phyloP scores from a whole-genome alignment of 2,888 invertebrate species.

The Hirtodrosophila trivittata region DNA sequence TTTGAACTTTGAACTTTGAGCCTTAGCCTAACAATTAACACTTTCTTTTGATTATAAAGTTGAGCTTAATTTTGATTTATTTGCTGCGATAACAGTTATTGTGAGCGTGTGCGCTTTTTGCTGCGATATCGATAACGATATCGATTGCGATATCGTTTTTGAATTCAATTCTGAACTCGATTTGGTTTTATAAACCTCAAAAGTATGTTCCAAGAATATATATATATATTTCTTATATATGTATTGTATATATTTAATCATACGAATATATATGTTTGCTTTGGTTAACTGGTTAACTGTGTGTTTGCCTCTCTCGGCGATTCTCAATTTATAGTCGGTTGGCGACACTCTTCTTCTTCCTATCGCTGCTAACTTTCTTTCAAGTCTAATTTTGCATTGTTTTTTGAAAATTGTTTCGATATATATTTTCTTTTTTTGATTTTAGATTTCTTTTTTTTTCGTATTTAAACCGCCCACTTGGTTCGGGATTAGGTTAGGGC shows the following conservation, averaged over 20 bases:
- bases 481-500: slow-evolving; percentile 44
- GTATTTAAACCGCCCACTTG: slow-evolving; percentile 66
- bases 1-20: slow-evolving; percentile 20
- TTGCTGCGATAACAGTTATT: slow-evolving; percentile 51
- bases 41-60: slow-evolving; percentile 25
- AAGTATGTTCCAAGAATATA: slow-evolving; percentile 66
- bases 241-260: slow-evolving; percentile 28
- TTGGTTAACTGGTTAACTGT: slow-evolving; percentile 25
- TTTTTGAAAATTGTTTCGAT: slow-evolving; percentile 73
- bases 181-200: slow-evolving; percentile 67
- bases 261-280: slow-evolving; percentile 11
- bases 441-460: slow-evolving; percentile 28
- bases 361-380: slow-evolving; percentile 20
- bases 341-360: slow-evolving; percentile 27
- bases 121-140: slow-evolving; percentile 8
- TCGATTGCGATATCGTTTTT: slow-evolving; percentile 24
- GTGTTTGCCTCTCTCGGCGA: slow-evolving; percentile 38
- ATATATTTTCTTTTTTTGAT: slow-evolving; percentile 30
- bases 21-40: slow-evolving; percentile 56
- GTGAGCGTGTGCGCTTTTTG: slow-evolving; percentile 55
- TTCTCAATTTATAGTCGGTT: too few relatives aligned
- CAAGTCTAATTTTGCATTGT: slow-evolving; percentile 40
- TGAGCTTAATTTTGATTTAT: slow-evolving; percentile 50
- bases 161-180: slow-evolving; percentile 24
- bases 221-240: slow-evolving; percentile 47